A percentile compares a stretch with the other conserved stretches of the same genome.
phyloP scores from a whole-genome alignment of 2,888 invertebrate species.

The Oscheius sp. region DNA sequence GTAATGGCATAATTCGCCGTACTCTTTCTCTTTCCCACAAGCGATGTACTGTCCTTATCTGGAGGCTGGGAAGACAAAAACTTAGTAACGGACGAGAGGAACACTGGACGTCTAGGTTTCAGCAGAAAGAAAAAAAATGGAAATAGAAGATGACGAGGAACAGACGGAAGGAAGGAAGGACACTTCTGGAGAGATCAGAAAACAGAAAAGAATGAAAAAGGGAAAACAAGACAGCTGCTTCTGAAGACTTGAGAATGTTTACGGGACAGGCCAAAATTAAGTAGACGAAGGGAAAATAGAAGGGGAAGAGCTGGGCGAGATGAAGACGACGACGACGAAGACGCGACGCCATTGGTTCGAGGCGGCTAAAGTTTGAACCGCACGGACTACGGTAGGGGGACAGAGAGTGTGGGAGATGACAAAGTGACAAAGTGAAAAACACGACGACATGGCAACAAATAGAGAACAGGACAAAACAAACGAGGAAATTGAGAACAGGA shows the following conservation, averaged over 20 bases:
- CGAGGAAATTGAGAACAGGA: not conserved
- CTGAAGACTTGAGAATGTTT: constrained; percentile 4
- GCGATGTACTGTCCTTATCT: not conserved
- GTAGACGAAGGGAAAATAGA: constrained; percentile 13
- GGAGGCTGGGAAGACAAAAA: not conserved
- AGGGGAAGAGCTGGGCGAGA: not conserved
- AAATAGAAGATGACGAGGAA: not conserved
- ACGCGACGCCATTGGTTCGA: constrained; percentile 19
- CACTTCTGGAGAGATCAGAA: not conserved
- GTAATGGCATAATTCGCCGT: not conserved
- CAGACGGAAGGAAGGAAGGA: not conserved
- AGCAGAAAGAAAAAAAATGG: not conserved
- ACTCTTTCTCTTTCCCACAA: not conserved
- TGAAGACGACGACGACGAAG: not conserved
- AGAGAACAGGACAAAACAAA: constrained; percentile 19
- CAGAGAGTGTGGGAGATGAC: not conserved
- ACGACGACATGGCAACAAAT: constrained; percentile 36
- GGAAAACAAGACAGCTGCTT: constrained; percentile 1
- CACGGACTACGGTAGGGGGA: constrained; percentile 19
- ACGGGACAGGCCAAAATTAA: constrained; percentile 10
- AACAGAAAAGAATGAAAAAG: constrained; percentile 7
- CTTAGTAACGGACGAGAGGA: too few relatives aligned
- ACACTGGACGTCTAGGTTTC: too few relatives aligned
- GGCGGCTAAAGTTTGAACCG: constrained; percentile 1
- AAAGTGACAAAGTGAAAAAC: constrained; percentile 29